phyloP scores from a whole-genome alignment of 2,113 vertebrate species.

The Mirza zaza region DNA sequence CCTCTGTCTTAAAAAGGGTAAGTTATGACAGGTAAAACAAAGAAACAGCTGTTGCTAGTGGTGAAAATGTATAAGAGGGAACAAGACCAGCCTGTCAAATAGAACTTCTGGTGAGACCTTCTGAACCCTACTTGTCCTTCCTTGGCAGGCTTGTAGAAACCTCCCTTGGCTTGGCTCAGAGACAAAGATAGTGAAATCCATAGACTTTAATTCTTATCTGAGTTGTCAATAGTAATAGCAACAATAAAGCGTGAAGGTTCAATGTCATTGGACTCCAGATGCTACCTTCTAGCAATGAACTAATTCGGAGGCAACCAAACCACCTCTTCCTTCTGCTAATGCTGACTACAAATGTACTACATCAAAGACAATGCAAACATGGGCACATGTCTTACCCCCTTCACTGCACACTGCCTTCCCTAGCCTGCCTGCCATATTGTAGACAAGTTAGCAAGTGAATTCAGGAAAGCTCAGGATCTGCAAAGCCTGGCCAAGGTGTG shows the following conservation, averaged over 20 bases:
- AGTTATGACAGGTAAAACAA: neutral
- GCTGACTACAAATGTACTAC: neutral
- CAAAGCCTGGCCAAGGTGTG: neutral
- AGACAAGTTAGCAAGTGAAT: neutral
- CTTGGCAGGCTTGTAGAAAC: neutral
- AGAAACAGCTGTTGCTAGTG: neutral
- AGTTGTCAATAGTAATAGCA: neutral
- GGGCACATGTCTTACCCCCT: neutral
- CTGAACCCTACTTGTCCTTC: neutral
- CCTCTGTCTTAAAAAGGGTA: neutral
- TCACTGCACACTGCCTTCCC: fast-evolving
- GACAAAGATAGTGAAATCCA: neutral
- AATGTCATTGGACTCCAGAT: neutral
- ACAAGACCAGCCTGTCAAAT: neutral
- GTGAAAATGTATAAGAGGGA: neutral
- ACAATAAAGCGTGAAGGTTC: neutral
- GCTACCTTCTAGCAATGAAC: neutral
- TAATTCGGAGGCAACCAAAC: neutral
- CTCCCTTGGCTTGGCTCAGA: neutral
- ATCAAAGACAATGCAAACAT: neutral
- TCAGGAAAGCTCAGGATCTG: neutral
- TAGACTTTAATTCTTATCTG: neutral
- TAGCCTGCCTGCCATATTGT: too few relatives aligned
- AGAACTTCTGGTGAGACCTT: neutral
- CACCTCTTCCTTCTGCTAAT: neutral